A percentile compares a stretch with the other conserved stretches of the same genome.
Conservation (phyloP, 2,797 vertebrate species). For the Melanotaenia parkinsoni region DNA sequence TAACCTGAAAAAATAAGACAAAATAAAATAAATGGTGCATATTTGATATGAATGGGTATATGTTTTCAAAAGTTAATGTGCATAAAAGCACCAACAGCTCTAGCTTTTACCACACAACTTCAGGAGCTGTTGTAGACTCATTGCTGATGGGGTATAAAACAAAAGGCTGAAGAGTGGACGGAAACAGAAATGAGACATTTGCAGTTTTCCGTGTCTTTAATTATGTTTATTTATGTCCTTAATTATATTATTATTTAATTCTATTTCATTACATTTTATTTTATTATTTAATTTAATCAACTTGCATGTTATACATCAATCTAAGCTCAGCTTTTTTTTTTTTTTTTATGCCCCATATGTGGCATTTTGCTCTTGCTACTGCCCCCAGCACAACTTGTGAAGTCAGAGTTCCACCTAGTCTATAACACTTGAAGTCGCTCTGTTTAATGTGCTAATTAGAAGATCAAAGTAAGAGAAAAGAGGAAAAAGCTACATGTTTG, state of each 20-base stretch:
- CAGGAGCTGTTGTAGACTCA: background rate
- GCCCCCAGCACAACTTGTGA: conserved; percentile 1
- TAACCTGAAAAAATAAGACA: too few species aligned
- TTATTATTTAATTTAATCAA: too few species aligned
- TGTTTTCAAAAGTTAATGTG: too few species aligned
- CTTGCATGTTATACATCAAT: too few species aligned
- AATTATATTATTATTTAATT: too few species aligned
- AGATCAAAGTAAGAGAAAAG: conserved; percentile 1
- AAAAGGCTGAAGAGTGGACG: conserved; percentile 7
- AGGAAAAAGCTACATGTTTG: background rate
- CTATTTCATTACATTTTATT: background rate
- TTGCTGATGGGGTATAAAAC: too few species aligned
- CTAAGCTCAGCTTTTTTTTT: background rate
- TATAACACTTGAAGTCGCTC: conserved; percentile 9
- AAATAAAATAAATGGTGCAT: too few species aligned
- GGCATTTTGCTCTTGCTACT: background rate
- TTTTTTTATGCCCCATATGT: background rate
- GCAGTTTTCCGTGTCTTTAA: conserved; percentile 23
- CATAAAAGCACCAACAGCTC: background rate
- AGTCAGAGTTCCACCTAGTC: conserved; percentile 12
- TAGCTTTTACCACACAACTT: background rate
- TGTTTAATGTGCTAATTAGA: conserved; percentile 14
- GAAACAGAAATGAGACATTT: conserved; percentile 22
- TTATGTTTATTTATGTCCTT: conserved; percentile 3
- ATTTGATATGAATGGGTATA: too few species aligned